Evolutionary conservation across 2,113 vertebrate species (phyloP).

Genomic region (Hippocampus abdominalis): DNA sequence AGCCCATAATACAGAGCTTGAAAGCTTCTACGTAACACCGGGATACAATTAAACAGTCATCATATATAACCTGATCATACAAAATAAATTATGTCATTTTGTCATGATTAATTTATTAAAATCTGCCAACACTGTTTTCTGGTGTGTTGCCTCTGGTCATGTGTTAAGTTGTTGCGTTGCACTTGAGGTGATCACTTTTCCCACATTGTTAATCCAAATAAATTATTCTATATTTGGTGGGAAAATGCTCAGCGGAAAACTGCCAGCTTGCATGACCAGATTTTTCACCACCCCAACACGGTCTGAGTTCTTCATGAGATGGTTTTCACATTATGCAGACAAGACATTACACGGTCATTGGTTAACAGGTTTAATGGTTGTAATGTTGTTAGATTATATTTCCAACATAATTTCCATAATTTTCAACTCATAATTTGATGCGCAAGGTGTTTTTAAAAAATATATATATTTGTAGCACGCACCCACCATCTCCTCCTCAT

Average conservation of each 20-base stretch:
- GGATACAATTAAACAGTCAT: conserved; percentile 24
- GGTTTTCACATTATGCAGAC: neutral
- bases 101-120: conserved; percentile 47
- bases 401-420: too few species aligned
- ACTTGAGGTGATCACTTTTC: conserved; percentile 22
- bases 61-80: conserved; percentile 37
- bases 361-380: too few species aligned
- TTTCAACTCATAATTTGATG: too few species aligned
- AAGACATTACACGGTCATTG: neutral
- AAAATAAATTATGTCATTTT: conserved; percentile 44
- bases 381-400: too few species aligned
- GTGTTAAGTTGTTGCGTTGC: conserved; percentile 25
- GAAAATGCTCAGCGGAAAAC: conserved; percentile 11
- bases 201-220: conserved; percentile 7
- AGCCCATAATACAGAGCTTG: conserved; percentile 24
- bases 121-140: conserved; percentile 35
- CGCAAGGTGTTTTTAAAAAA: too few species aligned
- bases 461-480: neutral
- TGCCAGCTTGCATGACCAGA: conserved; percentile 1
- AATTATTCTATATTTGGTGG: conserved; percentile 10
- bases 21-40: conserved; percentile 41
- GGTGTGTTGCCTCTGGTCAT: conserved; percentile 35
- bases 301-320: neutral
- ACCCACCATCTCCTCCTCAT: neutral
- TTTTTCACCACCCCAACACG: conserved; percentile 2